These are phyloP conservation scores for Phylloscopus collybita DNA, from an alignment of 2,797 vertebrate genomes.

Conservation along the genomic window DNA sequence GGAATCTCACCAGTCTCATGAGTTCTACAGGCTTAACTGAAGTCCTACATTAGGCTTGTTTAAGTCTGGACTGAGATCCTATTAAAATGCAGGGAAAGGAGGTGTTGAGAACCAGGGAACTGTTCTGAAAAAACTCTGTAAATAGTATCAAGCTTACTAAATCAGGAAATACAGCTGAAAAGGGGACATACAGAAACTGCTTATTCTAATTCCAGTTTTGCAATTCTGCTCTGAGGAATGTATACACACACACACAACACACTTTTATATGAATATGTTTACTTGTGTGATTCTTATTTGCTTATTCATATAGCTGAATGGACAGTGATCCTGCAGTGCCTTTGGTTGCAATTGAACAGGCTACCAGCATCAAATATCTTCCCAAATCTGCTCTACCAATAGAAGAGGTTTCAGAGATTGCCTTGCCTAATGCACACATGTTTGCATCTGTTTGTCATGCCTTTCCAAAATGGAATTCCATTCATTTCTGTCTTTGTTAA, in stretches of 20 bases:
- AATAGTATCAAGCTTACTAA: neutral
- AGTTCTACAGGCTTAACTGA: neutral
- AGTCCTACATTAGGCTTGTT: neutral
- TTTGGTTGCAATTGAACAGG: neutral
- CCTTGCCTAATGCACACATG: neutral
- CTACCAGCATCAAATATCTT: neutral
- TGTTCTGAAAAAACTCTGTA: neutral
- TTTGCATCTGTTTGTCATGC: constrained; percentile 58
- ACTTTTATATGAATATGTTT: neutral
- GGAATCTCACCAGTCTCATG: neutral
- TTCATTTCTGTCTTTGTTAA: constrained; percentile 32
- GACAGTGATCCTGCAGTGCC: neutral
- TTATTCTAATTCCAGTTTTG: neutral
- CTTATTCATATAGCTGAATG: neutral
- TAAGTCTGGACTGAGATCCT: neutral
- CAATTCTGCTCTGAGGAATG: neutral
- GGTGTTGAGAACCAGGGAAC: neutral
- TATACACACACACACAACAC: neutral
- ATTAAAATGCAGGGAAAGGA: neutral
- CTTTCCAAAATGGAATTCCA: constrained; percentile 62
- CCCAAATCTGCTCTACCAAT: neutral
- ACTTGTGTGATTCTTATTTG: neutral
- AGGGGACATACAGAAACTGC: neutral
- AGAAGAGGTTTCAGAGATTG: constrained; percentile 26
- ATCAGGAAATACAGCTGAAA: neutral